Base-by-base conservation (phyloP, 2,888 invertebrate species). In the Idaea aversata region DNA sequence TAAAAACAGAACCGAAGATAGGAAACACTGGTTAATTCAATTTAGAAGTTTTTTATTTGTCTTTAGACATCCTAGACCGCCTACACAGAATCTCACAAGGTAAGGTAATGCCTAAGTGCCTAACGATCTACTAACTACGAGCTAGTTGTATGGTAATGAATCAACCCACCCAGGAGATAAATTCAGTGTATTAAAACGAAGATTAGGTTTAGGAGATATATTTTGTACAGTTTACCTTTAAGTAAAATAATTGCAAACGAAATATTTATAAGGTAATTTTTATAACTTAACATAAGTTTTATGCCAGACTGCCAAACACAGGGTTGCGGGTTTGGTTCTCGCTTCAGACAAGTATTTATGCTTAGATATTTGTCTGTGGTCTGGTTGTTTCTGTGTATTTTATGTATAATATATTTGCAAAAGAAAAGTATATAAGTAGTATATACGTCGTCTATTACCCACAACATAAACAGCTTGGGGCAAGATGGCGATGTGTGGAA, bases 81-180 rank as follows among this genome's bases (percentile, higher is more conserved):
- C 67, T 70, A 76, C 75, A 71, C 68, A 70, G 36, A 63, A 34
- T 65, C 64, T 72, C 70, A 71, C 68, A 64, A 65, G 66, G 59
- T 25, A 15, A 47, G 47, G 47, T 10, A 47, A 15, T 57, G 61
- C 57, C 61, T 61, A 63, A 10, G 35, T n/a, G 61, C 69, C 75
- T 77, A 77, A 75, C 76, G 69, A 69, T 65, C 65, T 66, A 69
- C 74, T 72, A 75, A 73, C 70, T 65, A 71, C 66, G 64, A 60
- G 61, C 16, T n/a, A 63, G 63, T 73, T 66, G 67, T 70, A 81
- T 81, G 81, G 75, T 77, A 81, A 81, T 80, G 74, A 66, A 65
- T 73, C 64, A 61, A 15, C 58, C 67, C 75, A 66, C 81, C 80
- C 75, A 80, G 80, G 64, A 38, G 7, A 13, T 13, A 67, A 70